Evolutionary conservation across 2,797 vertebrate genomes (phyloP), one percentile per base, ranked within the genome.

Genomic region (Channallabes apus): DNA sequence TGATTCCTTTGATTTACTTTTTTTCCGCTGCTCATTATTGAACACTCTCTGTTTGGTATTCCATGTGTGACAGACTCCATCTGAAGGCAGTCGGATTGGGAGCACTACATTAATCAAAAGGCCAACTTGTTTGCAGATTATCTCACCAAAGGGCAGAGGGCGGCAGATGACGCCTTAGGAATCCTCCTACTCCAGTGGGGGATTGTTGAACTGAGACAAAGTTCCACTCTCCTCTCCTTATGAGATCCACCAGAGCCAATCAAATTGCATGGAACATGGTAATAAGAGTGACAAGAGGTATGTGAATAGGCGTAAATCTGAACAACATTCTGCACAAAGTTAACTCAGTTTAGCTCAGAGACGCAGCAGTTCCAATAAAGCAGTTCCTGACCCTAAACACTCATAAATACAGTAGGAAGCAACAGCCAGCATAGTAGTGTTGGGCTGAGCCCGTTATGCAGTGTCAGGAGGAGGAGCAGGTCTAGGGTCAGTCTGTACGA

Each of bases 401-500:
- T 85, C 77, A 86, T 87, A 58, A 90, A 76, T n/a, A n/a, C n/a
- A n/a, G n/a, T 83, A 86, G 71, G 72, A 84, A 90, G 82, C 73
- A 72, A 68, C 29, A 72, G 58, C 6, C n/a, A 82, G 41, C n/a
- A 38, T 38, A 0, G 7, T 56, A 22, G 27, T 38, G 32, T 77
- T 71, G 88, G 84, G 86, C 84, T 73, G 83, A 85, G 85, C 67
- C 51, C 62, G 83, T 92, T 89, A 82, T 86, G 83, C 88, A 88
- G 87, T 85, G 90, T 91, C 91, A 89, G 89, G 86, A 83, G 77
- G 46, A 88, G 90, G 89, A 89, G 86, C 89, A 83, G 78, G 76
- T 85, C 69, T 56, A 80, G 88, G 88, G 88, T 91, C 77, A 81
- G 79, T 84, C 67, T 46, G 61, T 61, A 80, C 73, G 84, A 87